phyloP scores from a whole-genome alignment of 2,113 vertebrate species.

The Sebastes fasciatus region DNA sequence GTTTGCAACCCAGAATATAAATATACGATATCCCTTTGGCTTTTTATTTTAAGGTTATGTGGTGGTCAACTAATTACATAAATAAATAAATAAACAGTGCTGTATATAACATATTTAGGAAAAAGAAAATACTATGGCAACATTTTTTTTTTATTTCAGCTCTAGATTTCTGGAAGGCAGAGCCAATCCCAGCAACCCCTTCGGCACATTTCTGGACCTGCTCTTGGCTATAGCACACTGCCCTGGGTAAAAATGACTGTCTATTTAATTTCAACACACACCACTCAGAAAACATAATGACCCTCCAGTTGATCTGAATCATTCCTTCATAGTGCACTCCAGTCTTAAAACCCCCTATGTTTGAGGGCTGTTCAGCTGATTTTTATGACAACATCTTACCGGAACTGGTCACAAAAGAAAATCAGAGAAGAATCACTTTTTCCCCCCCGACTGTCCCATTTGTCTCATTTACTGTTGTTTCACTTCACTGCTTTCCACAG shows the following conservation, averaged over 20 bases:
- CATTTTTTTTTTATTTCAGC: not conserved
- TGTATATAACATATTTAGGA: not conserved
- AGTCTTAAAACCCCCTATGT: not conserved
- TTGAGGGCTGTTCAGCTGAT: conserved; percentile 27
- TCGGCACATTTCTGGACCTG: conserved; percentile 26
- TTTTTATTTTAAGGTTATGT: not conserved
- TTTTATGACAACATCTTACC: conserved; percentile 9
- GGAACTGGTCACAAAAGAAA: conserved; percentile 27
- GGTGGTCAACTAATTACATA: not conserved
- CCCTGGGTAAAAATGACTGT: conserved; percentile 19
- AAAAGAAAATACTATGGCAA: not conserved
- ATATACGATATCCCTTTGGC: not conserved
- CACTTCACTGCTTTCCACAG: conserved; percentile 3
- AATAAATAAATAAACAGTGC: not conserved
- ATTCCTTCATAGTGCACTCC: conserved; percentile 28
- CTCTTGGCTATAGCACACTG: conserved; percentile 16
- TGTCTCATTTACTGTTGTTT: not conserved
- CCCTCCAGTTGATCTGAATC: conserved; percentile 38
- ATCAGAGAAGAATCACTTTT: not conserved
- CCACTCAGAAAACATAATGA: conserved; percentile 48
- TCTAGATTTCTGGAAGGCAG: not conserved
- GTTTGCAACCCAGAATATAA: not conserved
- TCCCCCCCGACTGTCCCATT: conserved; percentile 10
- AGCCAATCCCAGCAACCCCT: conserved; percentile 20
- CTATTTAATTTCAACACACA: conserved; percentile 20